phyloP scores from a whole-genome alignment of 2,888 invertebrate species.

The Ceriagrion tenellum region DNA sequence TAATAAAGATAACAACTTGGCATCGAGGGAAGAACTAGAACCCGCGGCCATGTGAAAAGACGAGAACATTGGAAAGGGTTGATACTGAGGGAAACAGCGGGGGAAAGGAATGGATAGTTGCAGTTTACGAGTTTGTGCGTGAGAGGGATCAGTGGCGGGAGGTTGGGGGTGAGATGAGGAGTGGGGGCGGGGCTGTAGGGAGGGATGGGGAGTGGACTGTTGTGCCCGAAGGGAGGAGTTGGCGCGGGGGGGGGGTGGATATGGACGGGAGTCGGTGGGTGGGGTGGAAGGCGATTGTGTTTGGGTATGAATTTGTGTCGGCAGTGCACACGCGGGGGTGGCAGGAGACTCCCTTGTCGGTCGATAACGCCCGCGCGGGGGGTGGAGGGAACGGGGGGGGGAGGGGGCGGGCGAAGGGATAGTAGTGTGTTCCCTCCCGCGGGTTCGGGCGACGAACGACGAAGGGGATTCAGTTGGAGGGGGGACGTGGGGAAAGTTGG shows the following conservation, averaged over 20 bases:
- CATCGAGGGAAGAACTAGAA: background rate
- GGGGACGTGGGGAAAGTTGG: background rate
- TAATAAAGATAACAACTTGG: too few relatives aligned
- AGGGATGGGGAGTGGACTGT: background rate
- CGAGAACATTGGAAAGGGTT: background rate
- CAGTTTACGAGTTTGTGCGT: background rate
- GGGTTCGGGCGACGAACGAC: background rate
- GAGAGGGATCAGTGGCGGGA: background rate
- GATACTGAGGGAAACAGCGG: background rate
- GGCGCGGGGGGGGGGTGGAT: background rate
- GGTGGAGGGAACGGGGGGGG: background rate
- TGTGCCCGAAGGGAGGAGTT: background rate
- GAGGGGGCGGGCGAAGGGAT: background rate
- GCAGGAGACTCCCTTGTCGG: background rate
- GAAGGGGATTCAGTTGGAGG: too few relatives aligned
- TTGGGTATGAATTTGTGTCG: constrained; percentile 29
- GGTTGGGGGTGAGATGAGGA: background rate
- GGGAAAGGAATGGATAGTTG: background rate
- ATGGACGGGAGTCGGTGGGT: background rate
- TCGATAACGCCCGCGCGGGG: background rate
- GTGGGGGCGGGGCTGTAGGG: background rate
- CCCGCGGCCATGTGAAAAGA: background rate
- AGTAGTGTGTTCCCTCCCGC: background rate
- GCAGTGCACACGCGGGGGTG: background rate
- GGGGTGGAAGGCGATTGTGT: background rate